These are phyloP conservation scores for Panthera tigris DNA, from an alignment of 2,113 vertebrate species.

Conservation along the genomic window DNA sequence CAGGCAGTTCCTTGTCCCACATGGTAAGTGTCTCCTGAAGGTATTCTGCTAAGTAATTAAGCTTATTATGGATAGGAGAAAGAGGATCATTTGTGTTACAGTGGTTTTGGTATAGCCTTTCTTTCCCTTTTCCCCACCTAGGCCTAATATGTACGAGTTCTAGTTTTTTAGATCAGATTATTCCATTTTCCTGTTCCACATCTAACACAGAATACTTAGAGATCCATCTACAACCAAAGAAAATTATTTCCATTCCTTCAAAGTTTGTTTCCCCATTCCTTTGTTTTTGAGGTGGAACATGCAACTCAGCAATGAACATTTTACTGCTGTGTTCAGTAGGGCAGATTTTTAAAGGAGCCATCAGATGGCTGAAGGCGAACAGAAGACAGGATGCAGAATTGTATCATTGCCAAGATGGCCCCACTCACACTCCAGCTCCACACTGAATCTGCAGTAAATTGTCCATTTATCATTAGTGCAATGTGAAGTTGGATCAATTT, in stretches of 20 bases:
- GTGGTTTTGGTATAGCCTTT: constrained; percentile 36
- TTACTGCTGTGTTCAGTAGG: neutral
- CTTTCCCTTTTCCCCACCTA: constrained; percentile 15
- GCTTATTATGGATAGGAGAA: constrained; percentile 61
- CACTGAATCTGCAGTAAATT: neutral
- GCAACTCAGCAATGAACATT: neutral
- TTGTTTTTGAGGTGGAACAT: neutral
- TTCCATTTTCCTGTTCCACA: neutral
- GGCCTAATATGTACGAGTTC: accelerated
- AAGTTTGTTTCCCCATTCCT: neutral
- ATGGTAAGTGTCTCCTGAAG: constrained; percentile 60
- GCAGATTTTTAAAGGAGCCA: neutral
- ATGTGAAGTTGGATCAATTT: neutral
- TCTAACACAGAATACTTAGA: neutral
- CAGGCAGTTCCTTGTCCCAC: constrained; percentile 45
- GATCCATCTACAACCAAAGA: neutral
- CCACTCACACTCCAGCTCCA: neutral
- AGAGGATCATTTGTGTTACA: constrained; percentile 51
- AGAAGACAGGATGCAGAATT: neutral
- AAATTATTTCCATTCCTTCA: neutral
- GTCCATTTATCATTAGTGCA: neutral
- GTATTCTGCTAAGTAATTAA: constrained; percentile 70
- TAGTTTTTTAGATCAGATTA: constrained; percentile 26
- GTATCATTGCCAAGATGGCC: neutral
- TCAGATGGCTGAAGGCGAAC: neutral